Evolutionary conservation across 2,113 vertebrate species (phyloP).

Genomic region (Salvelinus namaycush): DNA sequence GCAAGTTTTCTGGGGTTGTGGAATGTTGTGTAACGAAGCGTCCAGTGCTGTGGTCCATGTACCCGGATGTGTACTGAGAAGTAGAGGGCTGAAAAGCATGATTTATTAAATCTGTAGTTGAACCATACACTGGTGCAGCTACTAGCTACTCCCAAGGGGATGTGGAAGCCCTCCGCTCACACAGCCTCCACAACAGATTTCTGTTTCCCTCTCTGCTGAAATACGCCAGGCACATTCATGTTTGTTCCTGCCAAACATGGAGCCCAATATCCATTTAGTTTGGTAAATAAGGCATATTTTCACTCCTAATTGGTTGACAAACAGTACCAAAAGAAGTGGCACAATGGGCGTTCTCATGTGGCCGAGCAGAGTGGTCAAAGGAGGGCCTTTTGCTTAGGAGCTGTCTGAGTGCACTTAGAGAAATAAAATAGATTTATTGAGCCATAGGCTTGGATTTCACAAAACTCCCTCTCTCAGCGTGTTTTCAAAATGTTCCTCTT

Average conservation of each 20-base stretch:
- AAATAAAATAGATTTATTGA: slow-evolving; percentile 58
- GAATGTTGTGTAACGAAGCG: slow-evolving; percentile 14
- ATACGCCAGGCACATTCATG: slow-evolving; percentile 25
- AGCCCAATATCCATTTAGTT: slow-evolving; percentile 29
- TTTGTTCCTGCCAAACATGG: slow-evolving; percentile 40
- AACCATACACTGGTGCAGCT: slow-evolving; percentile 25
- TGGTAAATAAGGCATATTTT: slow-evolving; percentile 44
- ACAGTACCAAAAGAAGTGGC: slow-evolving; percentile 24
- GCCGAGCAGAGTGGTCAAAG: slow-evolving; percentile 21
- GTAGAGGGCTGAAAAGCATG: slow-evolving; percentile 33
- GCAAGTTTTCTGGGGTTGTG: slow-evolving; percentile 11
- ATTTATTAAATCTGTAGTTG: slow-evolving; percentile 49
- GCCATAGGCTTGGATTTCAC: slow-evolving; percentile 36
- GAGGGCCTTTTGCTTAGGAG: slow-evolving; percentile 6
- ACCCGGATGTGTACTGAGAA: slow-evolving; percentile 21
- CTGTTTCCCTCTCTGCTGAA: slow-evolving; percentile 25
- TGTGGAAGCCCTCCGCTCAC: slow-evolving; percentile 23
- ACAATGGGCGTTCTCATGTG: slow-evolving; percentile 39
- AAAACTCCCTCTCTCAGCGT: slow-evolving; percentile 44
- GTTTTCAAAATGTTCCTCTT: slow-evolving; percentile 49
- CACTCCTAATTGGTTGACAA: slow-evolving; percentile 38
- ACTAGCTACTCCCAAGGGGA: slow-evolving; percentile 10
- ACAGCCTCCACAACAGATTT: slow-evolving; percentile 28
- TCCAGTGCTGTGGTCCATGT: slow-evolving; percentile 13
- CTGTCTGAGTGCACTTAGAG: slow-evolving; percentile 51